Evolutionary conservation across 2,888 invertebrate genomes (phyloP).

Genomic region (Prenolepis imparis): DNA sequence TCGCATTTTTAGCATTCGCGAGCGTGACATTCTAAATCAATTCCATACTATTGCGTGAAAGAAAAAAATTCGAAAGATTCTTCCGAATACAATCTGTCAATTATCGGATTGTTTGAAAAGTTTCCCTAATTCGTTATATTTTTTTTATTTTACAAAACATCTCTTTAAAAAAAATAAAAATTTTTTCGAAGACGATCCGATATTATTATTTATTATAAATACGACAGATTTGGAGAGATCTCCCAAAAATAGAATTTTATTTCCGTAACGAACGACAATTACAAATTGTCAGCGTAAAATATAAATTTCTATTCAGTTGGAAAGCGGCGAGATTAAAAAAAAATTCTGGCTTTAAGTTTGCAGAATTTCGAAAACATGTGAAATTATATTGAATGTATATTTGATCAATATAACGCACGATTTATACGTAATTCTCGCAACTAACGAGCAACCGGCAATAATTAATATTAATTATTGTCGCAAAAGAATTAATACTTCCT

Average conservation of each 20-base stretch:
- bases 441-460: background rate
- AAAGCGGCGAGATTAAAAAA: background rate
- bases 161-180: background rate
- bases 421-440: background rate
- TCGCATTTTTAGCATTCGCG: background rate
- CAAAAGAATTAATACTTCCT: background rate
- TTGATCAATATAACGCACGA: background rate
- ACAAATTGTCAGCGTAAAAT: background rate
- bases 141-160: background rate
- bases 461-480: background rate
- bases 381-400: background rate
- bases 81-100: background rate
- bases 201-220: background rate
- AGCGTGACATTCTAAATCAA: background rate
- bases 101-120: background rate
- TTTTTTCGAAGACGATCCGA: background rate
- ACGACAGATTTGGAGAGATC: background rate
- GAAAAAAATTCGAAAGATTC: background rate
- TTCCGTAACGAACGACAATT: background rate
- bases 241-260: background rate
- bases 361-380: background rate
- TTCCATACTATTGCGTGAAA: background rate
- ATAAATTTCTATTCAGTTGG: conserved; percentile 14
- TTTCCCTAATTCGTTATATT: background rate
- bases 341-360: background rate